Evolutionary conservation across 1,140 invertebrate species (phyloP).

Genomic region (Brachionus asplanchnoidis): DNA sequence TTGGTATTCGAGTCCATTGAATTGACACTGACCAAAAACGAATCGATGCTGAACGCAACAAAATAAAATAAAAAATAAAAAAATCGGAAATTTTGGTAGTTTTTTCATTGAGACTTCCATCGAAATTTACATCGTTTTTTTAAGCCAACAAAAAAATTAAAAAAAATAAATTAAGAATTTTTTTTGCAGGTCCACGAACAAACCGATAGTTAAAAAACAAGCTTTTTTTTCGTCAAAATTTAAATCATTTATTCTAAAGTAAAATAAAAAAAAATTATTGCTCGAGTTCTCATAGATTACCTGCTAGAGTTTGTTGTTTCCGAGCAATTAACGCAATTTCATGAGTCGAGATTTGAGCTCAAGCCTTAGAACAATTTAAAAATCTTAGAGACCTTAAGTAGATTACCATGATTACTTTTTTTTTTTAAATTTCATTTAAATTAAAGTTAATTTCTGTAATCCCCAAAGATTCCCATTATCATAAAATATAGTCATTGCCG

Average conservation of each 20-base stretch:
- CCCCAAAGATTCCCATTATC: not conserved
- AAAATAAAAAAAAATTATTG: not conserved
- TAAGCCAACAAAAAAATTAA: not conserved
- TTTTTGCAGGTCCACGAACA: not conserved
- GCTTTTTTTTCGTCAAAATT: not conserved
- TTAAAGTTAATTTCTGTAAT: not conserved
- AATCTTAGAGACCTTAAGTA: not conserved
- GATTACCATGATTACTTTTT: not conserved
- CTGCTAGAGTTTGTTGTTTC: not conserved
- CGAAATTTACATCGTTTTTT: slow-evolving; percentile 1
- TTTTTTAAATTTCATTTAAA: not conserved
- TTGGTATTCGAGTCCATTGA: slow-evolving; percentile 10
- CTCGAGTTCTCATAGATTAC: not conserved
- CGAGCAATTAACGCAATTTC: not conserved
- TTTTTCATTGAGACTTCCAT: not conserved
- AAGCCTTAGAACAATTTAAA: not conserved
- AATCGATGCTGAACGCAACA: not conserved
- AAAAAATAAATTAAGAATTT: not conserved
- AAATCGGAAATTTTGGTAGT: not conserved
- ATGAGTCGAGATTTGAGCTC: not conserved
- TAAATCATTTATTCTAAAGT: not conserved
- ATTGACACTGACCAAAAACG: not conserved
- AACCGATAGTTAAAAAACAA: not conserved
- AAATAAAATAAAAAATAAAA: not conserved
- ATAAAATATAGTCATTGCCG: not conserved